Percentiles rank a stretch among this genome's conserved stretches.
Evolutionary conservation across 2,888 invertebrate species (phyloP).

Genomic region (Aphodius sticticus): DNA sequence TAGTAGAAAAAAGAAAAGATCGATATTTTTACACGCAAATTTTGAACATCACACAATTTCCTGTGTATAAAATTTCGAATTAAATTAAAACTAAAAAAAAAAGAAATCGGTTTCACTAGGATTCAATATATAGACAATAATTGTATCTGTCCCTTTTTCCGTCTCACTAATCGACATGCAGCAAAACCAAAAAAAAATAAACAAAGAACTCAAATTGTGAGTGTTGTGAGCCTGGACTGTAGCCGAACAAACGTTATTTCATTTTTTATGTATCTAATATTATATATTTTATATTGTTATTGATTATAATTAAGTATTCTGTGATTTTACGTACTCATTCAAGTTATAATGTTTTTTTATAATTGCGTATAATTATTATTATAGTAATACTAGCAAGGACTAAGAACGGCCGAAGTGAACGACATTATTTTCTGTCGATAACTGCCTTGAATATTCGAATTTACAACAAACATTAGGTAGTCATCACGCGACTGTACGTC

Average conservation of each 20-base stretch:
- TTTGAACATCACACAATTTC: background rate
- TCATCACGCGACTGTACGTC: background rate
- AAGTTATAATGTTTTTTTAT: background rate
- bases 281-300: background rate
- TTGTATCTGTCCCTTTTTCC: constrained; percentile 32
- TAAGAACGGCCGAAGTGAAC: background rate
- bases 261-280: background rate
- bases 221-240: background rate
- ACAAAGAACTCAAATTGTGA: constrained; percentile 16
- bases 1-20: background rate
- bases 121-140: constrained; percentile 35
- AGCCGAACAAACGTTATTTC: constrained; percentile 21
- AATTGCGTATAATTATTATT: background rate
- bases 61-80: background rate
- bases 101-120: background rate
- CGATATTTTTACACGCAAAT: constrained; percentile 10
- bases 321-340: background rate
- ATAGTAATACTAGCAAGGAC: background rate
- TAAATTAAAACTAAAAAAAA: background rate
- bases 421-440: background rate
- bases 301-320: constrained; percentile 12
- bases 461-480: background rate
- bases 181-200: constrained; percentile 21
- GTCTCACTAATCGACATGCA: constrained; percentile 8
- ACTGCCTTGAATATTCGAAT: constrained; percentile 4